Percentiles rank a stretch among this genome's conserved stretches.
Evolutionary conservation across 2,888 invertebrate species (phyloP).

Genomic region (Acanthoscelides obtectus): DNA sequence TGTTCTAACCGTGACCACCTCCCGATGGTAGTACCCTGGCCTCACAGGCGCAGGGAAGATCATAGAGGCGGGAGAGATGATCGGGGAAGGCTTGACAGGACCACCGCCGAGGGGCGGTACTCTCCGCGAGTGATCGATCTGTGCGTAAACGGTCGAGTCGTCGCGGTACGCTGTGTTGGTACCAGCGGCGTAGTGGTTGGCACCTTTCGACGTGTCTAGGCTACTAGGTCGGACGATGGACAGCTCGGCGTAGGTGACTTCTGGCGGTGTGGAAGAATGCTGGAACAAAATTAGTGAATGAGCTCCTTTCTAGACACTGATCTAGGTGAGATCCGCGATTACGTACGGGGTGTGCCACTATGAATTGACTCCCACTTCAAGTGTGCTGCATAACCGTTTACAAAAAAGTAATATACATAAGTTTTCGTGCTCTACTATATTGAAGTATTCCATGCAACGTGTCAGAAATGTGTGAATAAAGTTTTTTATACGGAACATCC

Average conservation of each 20-base stretch:
- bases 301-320: too few species aligned
- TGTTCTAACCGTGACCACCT: slow-evolving; percentile 67
- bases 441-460: too few species aligned
- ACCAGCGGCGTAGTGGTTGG: slow-evolving; percentile 36
- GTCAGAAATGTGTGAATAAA: too few species aligned
- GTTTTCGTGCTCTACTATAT: too few species aligned
- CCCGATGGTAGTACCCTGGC: slow-evolving; percentile 53
- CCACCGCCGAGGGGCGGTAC: slow-evolving; percentile 44
- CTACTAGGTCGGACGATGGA: slow-evolving; percentile 54
- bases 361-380: too few species aligned
- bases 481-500: too few species aligned
- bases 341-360: too few species aligned
- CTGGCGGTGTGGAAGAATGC: slow-evolving; percentile 24
- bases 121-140: slow-evolving; percentile 65
- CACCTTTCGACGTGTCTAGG: slow-evolving; percentile 44
- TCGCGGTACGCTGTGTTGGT: slow-evolving; percentile 44
- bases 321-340: too few species aligned
- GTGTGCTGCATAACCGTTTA: too few species aligned
- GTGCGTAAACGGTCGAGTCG: slow-evolving; percentile 69
- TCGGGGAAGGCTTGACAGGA: slow-evolving; percentile 45
- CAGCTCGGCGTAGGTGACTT: slow-evolving; percentile 61
- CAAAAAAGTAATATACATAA: too few species aligned
- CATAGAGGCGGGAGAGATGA: slow-evolving; percentile 47
- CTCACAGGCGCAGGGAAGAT: slow-evolving; percentile 41
- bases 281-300: not conserved